A percentile compares a stretch with the other conserved stretches of the same genome.
These are phyloP conservation scores for Drosophila niveifrons DNA, from an alignment of 2,888 invertebrate genomes.

Conservation along the genomic window DNA sequence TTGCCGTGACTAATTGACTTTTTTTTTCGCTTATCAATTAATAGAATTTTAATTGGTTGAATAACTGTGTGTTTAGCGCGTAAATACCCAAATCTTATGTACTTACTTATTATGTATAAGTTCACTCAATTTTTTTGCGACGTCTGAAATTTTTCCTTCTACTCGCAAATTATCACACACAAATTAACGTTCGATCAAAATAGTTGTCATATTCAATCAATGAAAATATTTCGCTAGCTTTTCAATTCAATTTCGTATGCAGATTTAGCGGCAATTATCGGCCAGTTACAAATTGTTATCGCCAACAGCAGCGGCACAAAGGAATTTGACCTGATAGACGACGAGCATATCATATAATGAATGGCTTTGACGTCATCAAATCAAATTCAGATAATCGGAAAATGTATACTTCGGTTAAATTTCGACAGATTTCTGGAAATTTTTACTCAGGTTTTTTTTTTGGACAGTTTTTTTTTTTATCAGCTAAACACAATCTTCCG, in stretches of 20 bases:
- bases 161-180: slow-evolving; percentile 56
- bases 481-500: slow-evolving; percentile 16
- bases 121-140: not conserved
- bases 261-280: slow-evolving; percentile 58
- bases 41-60: slow-evolving; percentile 64
- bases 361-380: slow-evolving; percentile 61
- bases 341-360: slow-evolving; percentile 18
- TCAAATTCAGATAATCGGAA: slow-evolving; percentile 38
- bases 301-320: slow-evolving; percentile 39
- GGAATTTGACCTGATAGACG: slow-evolving; percentile 28
- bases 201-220: slow-evolving; percentile 59
- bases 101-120: not conserved
- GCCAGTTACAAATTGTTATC: slow-evolving; percentile 47
- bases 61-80: slow-evolving; percentile 17
- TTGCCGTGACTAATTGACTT: slow-evolving; percentile 40
- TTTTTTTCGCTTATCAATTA: slow-evolving; percentile 60
- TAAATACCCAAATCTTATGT: slow-evolving; percentile 23
- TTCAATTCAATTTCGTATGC: slow-evolving; percentile 56
- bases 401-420: slow-evolving; percentile 50
- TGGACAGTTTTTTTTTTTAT: slow-evolving; percentile 36
- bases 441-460: slow-evolving; percentile 29
- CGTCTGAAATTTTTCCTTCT: slow-evolving; percentile 48
- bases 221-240: slow-evolving; percentile 63
- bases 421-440: slow-evolving; percentile 5
- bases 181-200: slow-evolving; percentile 70